A percentile compares a stretch with the other conserved stretches of the same genome.
phyloP scores from a whole-genome alignment of 2,797 vertebrate genomes.

The Lycodopsis pacificus region DNA sequence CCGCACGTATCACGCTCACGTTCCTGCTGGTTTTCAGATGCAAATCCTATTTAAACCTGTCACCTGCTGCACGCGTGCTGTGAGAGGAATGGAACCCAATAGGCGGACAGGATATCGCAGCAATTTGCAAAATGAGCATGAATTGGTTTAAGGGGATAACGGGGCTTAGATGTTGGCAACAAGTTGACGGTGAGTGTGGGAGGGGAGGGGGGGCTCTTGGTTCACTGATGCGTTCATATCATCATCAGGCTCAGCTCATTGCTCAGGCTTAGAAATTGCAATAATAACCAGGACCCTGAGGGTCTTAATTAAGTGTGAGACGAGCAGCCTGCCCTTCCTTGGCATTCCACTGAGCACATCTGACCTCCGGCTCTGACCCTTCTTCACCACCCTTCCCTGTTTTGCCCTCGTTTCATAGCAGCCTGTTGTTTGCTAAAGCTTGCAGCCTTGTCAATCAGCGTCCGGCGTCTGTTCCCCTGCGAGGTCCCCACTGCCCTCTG shows the following conservation, averaged over 20 bases:
- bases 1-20: constrained; percentile 27
- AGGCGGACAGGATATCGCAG: constrained; percentile 50
- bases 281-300: constrained; percentile 44
- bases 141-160: constrained; percentile 44
- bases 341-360: constrained; percentile 46
- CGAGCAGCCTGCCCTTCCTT: constrained; percentile 38
- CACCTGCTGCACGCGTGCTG: constrained; percentile 60
- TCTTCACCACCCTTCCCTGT: constrained; percentile 14
- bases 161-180: constrained; percentile 16
- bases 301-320: constrained; percentile 60
- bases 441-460: constrained; percentile 66
- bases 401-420: constrained; percentile 27
- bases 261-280: constrained; percentile 24
- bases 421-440: constrained; percentile 54
- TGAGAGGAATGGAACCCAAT: constrained; percentile 43
- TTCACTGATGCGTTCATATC: constrained; percentile 22
- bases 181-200: constrained; percentile 19
- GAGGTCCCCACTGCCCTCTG: constrained; percentile 50
- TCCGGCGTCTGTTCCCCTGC: constrained; percentile 25
- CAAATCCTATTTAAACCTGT: constrained; percentile 79
- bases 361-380: constrained; percentile 49
- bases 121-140: constrained; percentile 66
- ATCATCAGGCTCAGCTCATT: constrained; percentile 32
- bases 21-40: constrained; percentile 66
- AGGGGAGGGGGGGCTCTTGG: neutral